Conservation (phyloP, 2,888 invertebrate species). For the Dusona sp. region DNA sequence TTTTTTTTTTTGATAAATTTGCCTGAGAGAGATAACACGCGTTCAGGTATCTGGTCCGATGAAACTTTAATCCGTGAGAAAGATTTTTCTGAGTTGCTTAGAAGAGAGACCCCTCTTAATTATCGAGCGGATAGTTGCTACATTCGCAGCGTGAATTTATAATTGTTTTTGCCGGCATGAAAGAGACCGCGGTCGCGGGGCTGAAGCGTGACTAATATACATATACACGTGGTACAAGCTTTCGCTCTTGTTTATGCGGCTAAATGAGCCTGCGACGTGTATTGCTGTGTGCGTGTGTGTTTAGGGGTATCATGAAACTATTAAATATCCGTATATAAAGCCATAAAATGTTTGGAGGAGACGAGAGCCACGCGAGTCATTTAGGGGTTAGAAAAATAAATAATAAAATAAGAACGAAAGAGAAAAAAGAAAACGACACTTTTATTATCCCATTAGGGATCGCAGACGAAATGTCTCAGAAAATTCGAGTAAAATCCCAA, state of each 20-base stretch:
- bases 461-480: constrained; percentile 44
- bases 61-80: constrained; percentile 61
- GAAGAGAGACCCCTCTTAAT: constrained; percentile 52
- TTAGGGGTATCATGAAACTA: constrained; percentile 60
- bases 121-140: constrained; percentile 58
- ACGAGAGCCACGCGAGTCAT: constrained; percentile 63
- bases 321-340: constrained; percentile 65
- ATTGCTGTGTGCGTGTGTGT: constrained; percentile 8
- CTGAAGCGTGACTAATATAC: constrained; percentile 49
- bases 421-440: constrained; percentile 31
- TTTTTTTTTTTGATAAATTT: background rate
- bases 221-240: constrained; percentile 40
- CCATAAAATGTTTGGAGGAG: constrained; percentile 49
- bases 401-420: constrained; percentile 1
- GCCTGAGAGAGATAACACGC: background rate
- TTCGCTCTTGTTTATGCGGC: constrained; percentile 63
- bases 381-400: constrained; percentile 14
- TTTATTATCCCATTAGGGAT: constrained; percentile 63
- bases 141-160: constrained; percentile 68
- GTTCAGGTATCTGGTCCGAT: constrained; percentile 42
- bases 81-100: constrained; percentile 33
- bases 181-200: constrained; percentile 59
- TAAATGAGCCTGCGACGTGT: constrained; percentile 48
- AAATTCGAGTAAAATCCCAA: constrained; percentile 58
- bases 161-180: constrained; percentile 64